Percentiles rank a stretch among this genome's conserved stretches.
Conservation (phyloP, 2,113 vertebrate genomes). For the Rhombomys opimus region DNA sequence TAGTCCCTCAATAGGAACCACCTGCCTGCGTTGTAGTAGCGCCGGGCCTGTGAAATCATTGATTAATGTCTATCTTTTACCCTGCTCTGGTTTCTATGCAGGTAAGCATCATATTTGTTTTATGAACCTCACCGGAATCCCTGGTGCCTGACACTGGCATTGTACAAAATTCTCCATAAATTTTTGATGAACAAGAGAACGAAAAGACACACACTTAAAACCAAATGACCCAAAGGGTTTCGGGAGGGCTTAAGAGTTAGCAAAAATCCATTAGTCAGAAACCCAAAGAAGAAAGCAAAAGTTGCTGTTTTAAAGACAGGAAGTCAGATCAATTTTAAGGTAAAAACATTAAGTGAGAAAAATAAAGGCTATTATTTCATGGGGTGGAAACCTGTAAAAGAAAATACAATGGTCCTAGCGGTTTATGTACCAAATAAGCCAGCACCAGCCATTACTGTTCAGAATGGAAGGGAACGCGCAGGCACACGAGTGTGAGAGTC, state of each 20-base stretch:
- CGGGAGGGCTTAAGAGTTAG: not conserved
- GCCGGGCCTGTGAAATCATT: not conserved
- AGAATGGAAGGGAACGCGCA: not conserved
- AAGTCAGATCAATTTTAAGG: conserved; percentile 10
- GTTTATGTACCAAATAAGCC: conserved; percentile 13
- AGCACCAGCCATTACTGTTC: not conserved
- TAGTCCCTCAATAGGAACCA: not conserved
- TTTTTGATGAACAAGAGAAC: conserved; percentile 38
- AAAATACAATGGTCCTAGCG: not conserved
- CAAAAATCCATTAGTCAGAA: conserved; percentile 18
- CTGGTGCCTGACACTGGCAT: not conserved
- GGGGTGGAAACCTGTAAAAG: conserved; percentile 35
- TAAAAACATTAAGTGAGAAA: conserved; percentile 36
- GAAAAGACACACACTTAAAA: conserved; percentile 21
- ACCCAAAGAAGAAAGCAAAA: not conserved
- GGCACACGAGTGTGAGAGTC: not conserved
- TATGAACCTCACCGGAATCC: not conserved
- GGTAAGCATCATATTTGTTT: not conserved
- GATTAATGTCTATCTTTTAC: not conserved
- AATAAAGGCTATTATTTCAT: conserved; percentile 2
- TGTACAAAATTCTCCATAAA: not conserved
- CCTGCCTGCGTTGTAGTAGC: not conserved
- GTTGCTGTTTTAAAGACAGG: conserved; percentile 28
- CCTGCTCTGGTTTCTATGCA: not conserved
- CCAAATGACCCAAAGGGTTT: not conserved